These are phyloP conservation scores for Myripristis jacobus DNA, from an alignment of 2,797 vertebrate species.

Conservation along the genomic window DNA sequence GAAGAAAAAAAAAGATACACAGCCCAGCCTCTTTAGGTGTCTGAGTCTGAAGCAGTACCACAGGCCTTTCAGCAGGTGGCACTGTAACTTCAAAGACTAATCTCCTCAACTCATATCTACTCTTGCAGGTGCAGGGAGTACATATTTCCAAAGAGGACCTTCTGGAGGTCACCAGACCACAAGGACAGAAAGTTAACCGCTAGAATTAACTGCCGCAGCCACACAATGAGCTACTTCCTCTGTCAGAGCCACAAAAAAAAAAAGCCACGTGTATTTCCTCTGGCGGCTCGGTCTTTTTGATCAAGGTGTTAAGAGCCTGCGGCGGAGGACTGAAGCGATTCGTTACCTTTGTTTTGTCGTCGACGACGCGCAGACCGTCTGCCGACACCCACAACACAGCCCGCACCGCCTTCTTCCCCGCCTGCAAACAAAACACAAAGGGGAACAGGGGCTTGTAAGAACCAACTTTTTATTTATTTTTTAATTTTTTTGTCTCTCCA, in stretches of 20 bases:
- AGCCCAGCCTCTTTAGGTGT: no score
- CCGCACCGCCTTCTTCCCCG: conserved; percentile 96
- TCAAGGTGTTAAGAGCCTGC: neutral
- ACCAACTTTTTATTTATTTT: neutral
- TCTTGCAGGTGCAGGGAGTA: conserved; percentile 52
- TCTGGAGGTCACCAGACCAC: conserved; percentile 46
- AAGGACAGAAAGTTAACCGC: conserved; percentile 2
- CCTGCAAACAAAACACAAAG: conserved; percentile 82
- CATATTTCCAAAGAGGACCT: conserved; percentile 36
- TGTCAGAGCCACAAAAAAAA: conserved; percentile 33
- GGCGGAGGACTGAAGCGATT: neutral
- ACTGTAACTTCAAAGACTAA: neutral
- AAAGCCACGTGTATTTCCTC: conserved; percentile 27
- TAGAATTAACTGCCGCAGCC: conserved; percentile 27
- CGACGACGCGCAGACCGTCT: conserved; percentile 96
- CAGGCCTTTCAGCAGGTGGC: conserved; percentile 67
- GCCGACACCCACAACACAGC: conserved; percentile 98
- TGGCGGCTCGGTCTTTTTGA: conserved; percentile 14
- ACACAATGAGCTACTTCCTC: conserved; percentile 12
- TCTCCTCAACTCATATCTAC: neutral
- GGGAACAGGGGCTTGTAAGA: conserved; percentile 28
- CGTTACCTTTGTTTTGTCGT: conserved; percentile 99
- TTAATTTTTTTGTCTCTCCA: neutral
- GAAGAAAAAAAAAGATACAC: no score
- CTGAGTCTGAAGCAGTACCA: neutral